Percentiles rank a stretch among this genome's conserved stretches.
phyloP scores from a whole-genome alignment of 2,113 vertebrate genomes.

The Pteropus alecto region DNA sequence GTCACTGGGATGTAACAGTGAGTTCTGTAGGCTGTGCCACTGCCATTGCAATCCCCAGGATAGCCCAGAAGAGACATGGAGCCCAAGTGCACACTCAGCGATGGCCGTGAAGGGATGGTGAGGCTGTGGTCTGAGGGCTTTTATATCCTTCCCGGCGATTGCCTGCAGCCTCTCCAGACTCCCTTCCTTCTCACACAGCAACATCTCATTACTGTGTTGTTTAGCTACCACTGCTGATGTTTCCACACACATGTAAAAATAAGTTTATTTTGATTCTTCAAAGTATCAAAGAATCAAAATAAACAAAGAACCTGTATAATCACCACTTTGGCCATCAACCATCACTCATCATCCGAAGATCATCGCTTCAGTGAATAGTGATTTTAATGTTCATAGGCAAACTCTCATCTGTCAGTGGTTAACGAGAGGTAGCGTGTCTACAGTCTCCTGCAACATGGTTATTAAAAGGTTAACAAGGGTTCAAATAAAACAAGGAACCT shows the following conservation, averaged over 20 bases:
- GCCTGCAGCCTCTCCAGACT: background rate
- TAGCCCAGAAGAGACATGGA: constrained; percentile 30
- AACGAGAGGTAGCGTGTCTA: background rate
- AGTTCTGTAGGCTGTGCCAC: background rate
- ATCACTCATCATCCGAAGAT: background rate
- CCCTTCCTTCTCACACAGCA: background rate
- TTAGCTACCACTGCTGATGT: background rate
- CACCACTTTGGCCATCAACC: background rate
- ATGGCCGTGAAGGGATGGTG: background rate
- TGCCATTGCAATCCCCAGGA: background rate
- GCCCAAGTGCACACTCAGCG: background rate
- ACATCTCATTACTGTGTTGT: constrained; percentile 31
- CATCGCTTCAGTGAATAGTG: background rate
- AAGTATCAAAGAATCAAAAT: background rate
- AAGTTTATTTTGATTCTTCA: constrained; percentile 50
- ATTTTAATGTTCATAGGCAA: background rate
- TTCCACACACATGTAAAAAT: background rate
- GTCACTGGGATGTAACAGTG: constrained; percentile 33
- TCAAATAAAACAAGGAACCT: background rate
- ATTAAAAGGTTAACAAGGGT: constrained; percentile 53
- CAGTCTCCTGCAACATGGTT: background rate
- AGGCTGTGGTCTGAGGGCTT: background rate
- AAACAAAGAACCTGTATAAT: background rate
- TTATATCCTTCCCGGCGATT: constrained; percentile 39
- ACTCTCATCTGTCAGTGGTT: background rate